phyloP scores from a whole-genome alignment of 2,797 vertebrate genomes.

The Thalassophryne amazonica region DNA sequence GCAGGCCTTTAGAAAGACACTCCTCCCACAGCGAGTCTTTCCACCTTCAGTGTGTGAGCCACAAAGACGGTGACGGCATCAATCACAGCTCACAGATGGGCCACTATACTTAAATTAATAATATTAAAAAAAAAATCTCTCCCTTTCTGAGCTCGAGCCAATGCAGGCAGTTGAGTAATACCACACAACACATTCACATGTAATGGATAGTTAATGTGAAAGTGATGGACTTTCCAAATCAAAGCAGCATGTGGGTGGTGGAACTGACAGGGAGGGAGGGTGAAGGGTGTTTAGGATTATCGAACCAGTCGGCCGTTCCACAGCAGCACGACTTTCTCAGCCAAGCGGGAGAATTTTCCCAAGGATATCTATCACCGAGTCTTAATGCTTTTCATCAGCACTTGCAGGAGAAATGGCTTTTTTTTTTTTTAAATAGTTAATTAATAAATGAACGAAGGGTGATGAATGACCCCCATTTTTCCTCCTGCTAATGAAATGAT shows the following conservation, averaged over 20 bases:
- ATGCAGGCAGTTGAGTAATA: constrained; percentile 22
- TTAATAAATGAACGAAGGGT: constrained; percentile 65
- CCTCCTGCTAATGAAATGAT: constrained; percentile 51
- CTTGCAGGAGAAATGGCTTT: constrained; percentile 45
- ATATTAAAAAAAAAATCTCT: no score
- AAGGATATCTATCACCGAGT: constrained; percentile 55
- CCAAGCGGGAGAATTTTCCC: constrained; percentile 47
- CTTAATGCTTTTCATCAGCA: constrained; percentile 60
- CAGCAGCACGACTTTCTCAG: constrained; percentile 23
- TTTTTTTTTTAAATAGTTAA: constrained; percentile 57
- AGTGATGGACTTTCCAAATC: constrained; percentile 62
- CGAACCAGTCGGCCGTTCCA: constrained; percentile 1
- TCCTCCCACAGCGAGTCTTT: no score
- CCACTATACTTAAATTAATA: constrained; percentile 28
- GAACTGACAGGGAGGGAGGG: constrained; percentile 19
- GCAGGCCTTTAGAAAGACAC: no score
- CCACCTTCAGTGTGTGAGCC: constrained; percentile 30
- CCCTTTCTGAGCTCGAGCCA: constrained; percentile 22
- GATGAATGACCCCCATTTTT: constrained; percentile 57
- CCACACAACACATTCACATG: constrained; percentile 39
- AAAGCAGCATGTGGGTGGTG: constrained; percentile 47
- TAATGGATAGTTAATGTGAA: constrained; percentile 62
- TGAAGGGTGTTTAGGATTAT: constrained; percentile 50
- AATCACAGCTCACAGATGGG: constrained; percentile 38
- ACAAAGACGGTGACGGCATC: constrained; percentile 19